Conservation (phyloP, 2,888 invertebrate species). For the Eupithecia vulgata region DNA sequence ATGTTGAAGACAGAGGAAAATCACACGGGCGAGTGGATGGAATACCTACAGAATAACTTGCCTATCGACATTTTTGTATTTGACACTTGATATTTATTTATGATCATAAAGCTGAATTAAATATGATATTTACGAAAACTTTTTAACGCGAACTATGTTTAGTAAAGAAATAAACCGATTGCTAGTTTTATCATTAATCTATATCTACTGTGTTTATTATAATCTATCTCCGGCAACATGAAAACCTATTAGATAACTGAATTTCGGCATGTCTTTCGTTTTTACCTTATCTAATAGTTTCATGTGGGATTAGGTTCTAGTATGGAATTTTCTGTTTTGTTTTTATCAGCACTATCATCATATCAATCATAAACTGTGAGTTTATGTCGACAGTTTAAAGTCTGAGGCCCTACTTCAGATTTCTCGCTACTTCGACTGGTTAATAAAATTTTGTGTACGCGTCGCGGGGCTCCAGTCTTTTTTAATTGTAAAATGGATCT, state of each 20-base stretch:
- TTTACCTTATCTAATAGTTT: slow-evolving; percentile 27
- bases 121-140: not conserved
- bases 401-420: slow-evolving; percentile 12
- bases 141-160: not conserved
- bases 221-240: not conserved
- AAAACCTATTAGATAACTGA: slow-evolving; percentile 7
- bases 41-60: no score
- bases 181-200: not conserved
- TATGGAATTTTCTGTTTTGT: slow-evolving; percentile 26
- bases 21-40: no score
- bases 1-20: no score
- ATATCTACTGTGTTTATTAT: not conserved
- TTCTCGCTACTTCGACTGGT: not conserved
- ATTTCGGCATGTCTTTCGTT: slow-evolving; percentile 7
- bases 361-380: slow-evolving; percentile 28
- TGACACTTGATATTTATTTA: no score
- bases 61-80: no score
- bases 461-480: not conserved
- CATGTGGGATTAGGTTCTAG: slow-evolving; percentile 15
- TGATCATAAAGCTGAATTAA: not conserved
- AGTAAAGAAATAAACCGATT: not conserved
- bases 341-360: slow-evolving; percentile 26
- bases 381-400: slow-evolving; percentile 22
- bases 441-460: not conserved
- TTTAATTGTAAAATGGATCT: not conserved